Evolutionary conservation across 2,113 vertebrate genomes (phyloP).

Genomic region (Toxotes jaculatrix): DNA sequence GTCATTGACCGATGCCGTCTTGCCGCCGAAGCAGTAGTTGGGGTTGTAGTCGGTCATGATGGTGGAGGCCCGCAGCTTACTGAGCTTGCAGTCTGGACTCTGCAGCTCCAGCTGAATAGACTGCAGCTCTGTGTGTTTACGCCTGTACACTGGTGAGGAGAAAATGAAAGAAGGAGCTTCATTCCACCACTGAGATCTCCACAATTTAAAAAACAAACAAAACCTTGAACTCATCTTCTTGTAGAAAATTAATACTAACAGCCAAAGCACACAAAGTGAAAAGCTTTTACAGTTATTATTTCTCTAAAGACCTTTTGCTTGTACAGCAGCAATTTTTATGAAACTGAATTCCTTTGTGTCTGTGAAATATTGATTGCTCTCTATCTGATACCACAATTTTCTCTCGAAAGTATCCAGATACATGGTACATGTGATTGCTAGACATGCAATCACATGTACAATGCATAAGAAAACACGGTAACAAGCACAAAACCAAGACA

Average conservation of each 20-base stretch:
- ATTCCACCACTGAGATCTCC: conserved; percentile 23
- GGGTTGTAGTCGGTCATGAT: conserved; percentile 99
- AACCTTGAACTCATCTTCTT: conserved; percentile 27
- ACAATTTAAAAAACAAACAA: conserved; percentile 35
- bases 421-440: not conserved
- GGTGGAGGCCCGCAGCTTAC: conserved; percentile 97
- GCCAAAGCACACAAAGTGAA: conserved; percentile 28
- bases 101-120: conserved; percentile 98
- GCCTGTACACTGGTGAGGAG: conserved; percentile 90
- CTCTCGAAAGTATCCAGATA: not conserved
- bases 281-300: conserved; percentile 37
- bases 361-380: conserved; percentile 32
- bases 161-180: conserved; percentile 26
- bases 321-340: conserved; percentile 5
- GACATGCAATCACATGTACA: not conserved
- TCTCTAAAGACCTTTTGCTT: conserved; percentile 38
- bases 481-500: not conserved
- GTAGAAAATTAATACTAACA: conserved; percentile 42
- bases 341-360: conserved; percentile 29
- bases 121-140: conserved; percentile 98
- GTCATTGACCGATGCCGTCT: conserved; percentile 96
- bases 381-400: conserved; percentile 8
- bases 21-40: conserved; percentile 99
- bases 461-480: not conserved
- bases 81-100: conserved; percentile 98